Percentiles rank a stretch among this genome's conserved stretches.
These are phyloP conservation scores for Gorsachius goisagi DNA, from an alignment of 2,113 vertebrate genomes.

Conservation along the genomic window DNA sequence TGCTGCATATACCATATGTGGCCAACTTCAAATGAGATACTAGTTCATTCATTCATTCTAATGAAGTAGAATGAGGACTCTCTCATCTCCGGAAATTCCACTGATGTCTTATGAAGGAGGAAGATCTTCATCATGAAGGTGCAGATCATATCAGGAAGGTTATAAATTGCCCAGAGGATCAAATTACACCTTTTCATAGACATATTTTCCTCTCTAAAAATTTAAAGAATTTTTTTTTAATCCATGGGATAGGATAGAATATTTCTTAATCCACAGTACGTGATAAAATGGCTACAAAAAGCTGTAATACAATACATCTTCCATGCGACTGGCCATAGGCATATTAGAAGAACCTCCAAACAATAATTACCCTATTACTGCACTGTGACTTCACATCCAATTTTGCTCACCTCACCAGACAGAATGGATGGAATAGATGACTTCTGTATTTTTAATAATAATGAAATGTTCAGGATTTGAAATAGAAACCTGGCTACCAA, in stretches of 20 bases:
- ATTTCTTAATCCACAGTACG: neutral
- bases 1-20: neutral
- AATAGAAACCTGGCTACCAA: constrained; percentile 20
- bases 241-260: neutral
- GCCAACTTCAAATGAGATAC: constrained; percentile 12
- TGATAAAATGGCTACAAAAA: neutral
- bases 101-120: neutral
- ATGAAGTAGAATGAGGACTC: neutral
- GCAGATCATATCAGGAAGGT: neutral
- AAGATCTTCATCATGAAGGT: neutral
- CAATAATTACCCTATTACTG: constrained; percentile 11
- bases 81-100: neutral
- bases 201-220: neutral
- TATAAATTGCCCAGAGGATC: neutral
- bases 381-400: constrained; percentile 1
- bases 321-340: neutral
- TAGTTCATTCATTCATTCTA: neutral
- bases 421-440: constrained; percentile 9
- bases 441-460: constrained; percentile 40
- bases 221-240: neutral
- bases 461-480: constrained; percentile 11
- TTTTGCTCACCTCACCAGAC: constrained; percentile 3
- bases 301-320: neutral
- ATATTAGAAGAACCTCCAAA: constrained; percentile 23
- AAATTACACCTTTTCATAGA: neutral